Base-by-base conservation (phyloP, 2,797 vertebrate genomes). In the Gobionotothen gibberifrons region DNA sequence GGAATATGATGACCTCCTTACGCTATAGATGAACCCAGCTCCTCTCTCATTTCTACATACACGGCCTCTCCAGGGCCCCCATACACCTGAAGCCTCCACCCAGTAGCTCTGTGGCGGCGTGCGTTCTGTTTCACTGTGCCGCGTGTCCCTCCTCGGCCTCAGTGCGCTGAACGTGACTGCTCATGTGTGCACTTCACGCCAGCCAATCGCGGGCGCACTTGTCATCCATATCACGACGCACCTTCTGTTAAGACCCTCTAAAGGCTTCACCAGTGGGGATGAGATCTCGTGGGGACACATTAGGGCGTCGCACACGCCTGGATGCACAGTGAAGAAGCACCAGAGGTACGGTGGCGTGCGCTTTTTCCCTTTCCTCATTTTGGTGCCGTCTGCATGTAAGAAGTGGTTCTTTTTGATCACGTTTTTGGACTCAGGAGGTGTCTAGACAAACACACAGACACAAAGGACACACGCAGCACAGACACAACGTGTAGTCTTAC, bases 1-100 rank as follows among this genome's bases (percentile, higher is more conserved):
- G 92, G 92, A 93, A 88, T 92, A 89, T 81, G 85, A 89, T 91
- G 92, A 92, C 92, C 92, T 93, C 91, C 91, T 93, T 93, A 93
- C 91, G 91, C 90, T 93, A 93, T 92, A 88, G 88, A 93, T 93
- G 92, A 93, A 93, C 92, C 92, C 89, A 72, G 74, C 86, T 90
- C 76, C 72, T 87, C 81, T 85, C 78, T 65, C 59, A 7, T 81
- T 87, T 74, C 89, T 84, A 76, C 90, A 80, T 86, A 55, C 77
- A 36, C 74, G n/a, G 84, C 73, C 79, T 84, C 91, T 84, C 74
- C 77, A 80, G 87, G 84, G 82, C 79, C 81, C 81, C 80, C 46
- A 22, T 65, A 69, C 86, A 82, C 87, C 89, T 86, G 74, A 88
- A 91, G 73, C 44, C 78, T 85, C 78, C 77, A 79, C 84, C 81